Base-by-base conservation (phyloP, 2,113 vertebrate species). In the Podiceps cristatus region DNA sequence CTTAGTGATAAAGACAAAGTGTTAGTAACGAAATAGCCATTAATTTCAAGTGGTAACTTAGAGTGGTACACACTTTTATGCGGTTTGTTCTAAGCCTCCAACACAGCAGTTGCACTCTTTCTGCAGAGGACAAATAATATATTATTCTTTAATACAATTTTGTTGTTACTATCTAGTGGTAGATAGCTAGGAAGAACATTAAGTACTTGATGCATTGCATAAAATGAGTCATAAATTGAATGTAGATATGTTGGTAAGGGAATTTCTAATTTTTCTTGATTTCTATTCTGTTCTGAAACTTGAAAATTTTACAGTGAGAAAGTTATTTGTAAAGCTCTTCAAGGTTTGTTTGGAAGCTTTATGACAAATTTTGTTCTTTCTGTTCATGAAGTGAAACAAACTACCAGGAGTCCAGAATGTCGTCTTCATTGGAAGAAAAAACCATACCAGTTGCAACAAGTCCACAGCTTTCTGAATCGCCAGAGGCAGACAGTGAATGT, bases 371-470 rank as follows among this genome's bases (percentile, higher is more conserved):
- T 78, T 27, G 59, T 23, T 74, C 15, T 90, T 83, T 60, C 63
- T 97, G 1, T 98, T 80, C 60, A 22, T 85, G 67, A 96, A 98
- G 98, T 68, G 81, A 93, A 97, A 83, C 19, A 22, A 52, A 50
- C 22, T 60, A 47, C 13, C 49, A 28, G 52, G 88, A 96, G 67
- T 50, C 88, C 55, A 60, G 50, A 42, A 59, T 8, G 44, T 73
- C 63, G 10, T 67, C 94, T 92, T 60, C 87, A 33, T 71, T 93
- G 11, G 88, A 98, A 96, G 91, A 91, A 77, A 96, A 76, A 72
- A 56, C 42, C 52, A 6, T 81, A 29, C 50, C 83, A 53, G 11
- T 55, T 95, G 91, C 81, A 96, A 33, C 60, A 85, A 63, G 35
- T 33, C 29, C 77, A 37, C 80, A 95, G 76, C 13, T 87, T 16